phyloP scores from a whole-genome alignment of 2,888 invertebrate genomes.

The Acronicta alni region DNA sequence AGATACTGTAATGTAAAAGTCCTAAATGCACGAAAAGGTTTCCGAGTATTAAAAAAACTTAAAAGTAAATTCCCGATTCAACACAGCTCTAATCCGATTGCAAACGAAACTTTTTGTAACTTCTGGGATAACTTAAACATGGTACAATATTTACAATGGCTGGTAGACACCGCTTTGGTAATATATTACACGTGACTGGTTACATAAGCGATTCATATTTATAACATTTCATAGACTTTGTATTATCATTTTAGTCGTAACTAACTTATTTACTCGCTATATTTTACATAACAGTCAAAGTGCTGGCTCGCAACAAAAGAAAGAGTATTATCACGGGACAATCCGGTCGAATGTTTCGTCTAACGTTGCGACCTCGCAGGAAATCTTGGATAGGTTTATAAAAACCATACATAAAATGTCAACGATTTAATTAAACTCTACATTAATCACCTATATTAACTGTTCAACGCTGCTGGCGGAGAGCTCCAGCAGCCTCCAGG shows the following conservation, averaged over 20 bases:
- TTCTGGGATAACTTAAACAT: slow-evolving; percentile 52
- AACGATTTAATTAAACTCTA: slow-evolving; percentile 77
- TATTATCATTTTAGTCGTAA: slow-evolving; percentile 35
- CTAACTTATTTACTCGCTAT: slow-evolving; percentile 34
- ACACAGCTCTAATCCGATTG: slow-evolving; percentile 44
- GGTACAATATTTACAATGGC: slow-evolving; percentile 51
- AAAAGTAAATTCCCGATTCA: slow-evolving; percentile 51
- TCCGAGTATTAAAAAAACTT: slow-evolving; percentile 52
- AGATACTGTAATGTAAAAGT: slow-evolving; percentile 10
- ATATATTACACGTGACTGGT: slow-evolving; percentile 34
- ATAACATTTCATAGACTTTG: slow-evolving; percentile 36
- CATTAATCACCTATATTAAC: slow-evolving; percentile 90
- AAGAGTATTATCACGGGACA: slow-evolving; percentile 15
- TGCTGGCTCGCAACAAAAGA: slow-evolving; percentile 26
- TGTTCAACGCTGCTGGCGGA: slow-evolving; percentile 96
- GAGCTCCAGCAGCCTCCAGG: slow-evolving; percentile 98
- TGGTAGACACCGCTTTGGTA: slow-evolving; percentile 45
- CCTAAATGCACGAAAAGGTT: slow-evolving; percentile 45
- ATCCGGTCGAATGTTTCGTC: slow-evolving; percentile 35
- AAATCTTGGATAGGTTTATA: slow-evolving; percentile 59
- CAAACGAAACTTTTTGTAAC: slow-evolving; percentile 56
- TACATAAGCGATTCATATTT: slow-evolving; percentile 40
- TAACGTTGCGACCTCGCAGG: slow-evolving; percentile 39
- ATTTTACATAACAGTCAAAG: slow-evolving; percentile 40
- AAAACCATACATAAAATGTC: slow-evolving; percentile 68